Evolutionary conservation across 2,113 vertebrate genomes (phyloP).

Genomic region (Eurystomus gularis): DNA sequence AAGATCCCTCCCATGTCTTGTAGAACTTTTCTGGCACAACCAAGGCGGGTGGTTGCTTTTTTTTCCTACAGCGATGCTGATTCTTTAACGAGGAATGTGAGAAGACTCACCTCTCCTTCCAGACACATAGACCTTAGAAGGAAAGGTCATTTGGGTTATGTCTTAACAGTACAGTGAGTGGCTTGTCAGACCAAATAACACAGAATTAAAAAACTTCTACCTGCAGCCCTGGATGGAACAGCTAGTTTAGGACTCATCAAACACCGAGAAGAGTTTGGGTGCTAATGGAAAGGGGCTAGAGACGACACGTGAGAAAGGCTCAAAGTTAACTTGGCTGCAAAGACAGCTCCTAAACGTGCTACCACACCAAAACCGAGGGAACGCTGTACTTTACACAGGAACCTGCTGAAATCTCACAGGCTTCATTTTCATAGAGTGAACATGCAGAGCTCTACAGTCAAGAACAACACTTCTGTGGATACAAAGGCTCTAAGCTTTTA

Average conservation of each 20-base stretch:
- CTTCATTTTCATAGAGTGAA: not conserved
- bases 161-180: not conserved
- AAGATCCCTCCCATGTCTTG: not conserved
- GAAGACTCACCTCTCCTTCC: slow-evolving; percentile 1
- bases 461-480: not conserved
- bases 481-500: not conserved
- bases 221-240: not conserved
- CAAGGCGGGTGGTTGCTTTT: not conserved
- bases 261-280: not conserved
- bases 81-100: not conserved
- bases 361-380: not conserved
- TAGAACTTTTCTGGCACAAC: not conserved
- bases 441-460: not conserved
- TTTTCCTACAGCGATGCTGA: not conserved
- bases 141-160: not conserved
- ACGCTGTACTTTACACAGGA: not conserved
- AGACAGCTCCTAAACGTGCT: not conserved
- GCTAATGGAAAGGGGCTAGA: not conserved
- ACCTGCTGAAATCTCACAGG: not conserved
- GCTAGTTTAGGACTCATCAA: not conserved
- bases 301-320: not conserved
- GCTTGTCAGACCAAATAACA: not conserved
- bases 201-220: not conserved
- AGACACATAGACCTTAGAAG: not conserved
- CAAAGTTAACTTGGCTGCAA: not conserved